Conservation (phyloP, 2,888 invertebrate genomes). For the Tetranychus piercei region DNA sequence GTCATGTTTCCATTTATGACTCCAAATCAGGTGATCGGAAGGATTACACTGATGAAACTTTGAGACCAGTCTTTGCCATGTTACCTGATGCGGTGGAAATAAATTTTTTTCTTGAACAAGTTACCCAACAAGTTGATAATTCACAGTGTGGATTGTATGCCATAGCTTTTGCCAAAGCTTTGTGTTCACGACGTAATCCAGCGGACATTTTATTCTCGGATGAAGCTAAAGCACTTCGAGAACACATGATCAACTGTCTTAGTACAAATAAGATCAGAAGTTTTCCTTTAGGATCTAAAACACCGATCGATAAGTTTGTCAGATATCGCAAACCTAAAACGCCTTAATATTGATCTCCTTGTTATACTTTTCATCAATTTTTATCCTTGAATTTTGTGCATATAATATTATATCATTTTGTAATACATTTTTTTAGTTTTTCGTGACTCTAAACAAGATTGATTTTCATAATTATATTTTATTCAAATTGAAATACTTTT, state of each 20-base stretch:
- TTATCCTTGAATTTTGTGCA: no score
- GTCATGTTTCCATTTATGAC: constrained; percentile 5
- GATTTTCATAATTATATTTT: no score
- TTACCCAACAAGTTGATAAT: constrained; percentile 11
- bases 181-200: constrained; percentile 8
- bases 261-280: background rate
- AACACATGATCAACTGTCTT: constrained; percentile 7
- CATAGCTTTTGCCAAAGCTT: constrained; percentile 13
- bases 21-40: background rate
- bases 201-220: constrained; percentile 7
- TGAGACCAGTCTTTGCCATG: background rate
- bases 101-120: background rate
- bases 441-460: no score
- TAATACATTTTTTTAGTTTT: no score
- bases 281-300: constrained; percentile 6
- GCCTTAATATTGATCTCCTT: no score
- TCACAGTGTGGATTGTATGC: constrained; percentile 14
- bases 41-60: background rate
- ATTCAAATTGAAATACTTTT: no score
- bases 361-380: no score
- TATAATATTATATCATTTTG: no score
- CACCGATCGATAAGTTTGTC: background rate
- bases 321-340: background rate
- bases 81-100: background rate
- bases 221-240: background rate